Base-by-base conservation (phyloP, 1,140 invertebrate genomes). In the Plectus sambesii region DNA sequence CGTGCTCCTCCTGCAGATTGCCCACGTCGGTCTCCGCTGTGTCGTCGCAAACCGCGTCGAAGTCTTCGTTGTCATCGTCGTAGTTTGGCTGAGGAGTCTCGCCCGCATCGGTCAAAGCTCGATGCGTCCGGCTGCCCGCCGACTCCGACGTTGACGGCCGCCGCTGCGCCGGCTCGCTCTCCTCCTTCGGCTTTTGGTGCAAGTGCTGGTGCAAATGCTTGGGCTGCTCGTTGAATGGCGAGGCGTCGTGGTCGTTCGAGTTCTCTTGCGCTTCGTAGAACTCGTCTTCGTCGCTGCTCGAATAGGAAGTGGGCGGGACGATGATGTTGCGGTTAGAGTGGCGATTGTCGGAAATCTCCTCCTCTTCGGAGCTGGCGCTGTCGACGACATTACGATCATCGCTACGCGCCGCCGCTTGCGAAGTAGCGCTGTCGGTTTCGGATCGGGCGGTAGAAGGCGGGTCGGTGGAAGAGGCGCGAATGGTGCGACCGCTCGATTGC, bases 1-100 rank as follows among this genome's bases (percentile, higher is more conserved):
- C 76, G 55, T 78, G 74, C 50, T 77, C 73, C 48, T 77, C 56
- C 42, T 67, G 59, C 2, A 67, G 53, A 46, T 67, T 56, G 9
- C 61, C 61, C 26, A 63, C 26, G 12, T 66, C 61, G 19, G 49
- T 35, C 40, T 62, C 60, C 15, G 61, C 60, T 33, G 42, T 63
- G 23, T 60, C 55, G 6, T 66, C 56, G 40, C 63, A 62, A 29
- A 62, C 73, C 23, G 57, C 62, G 39, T 75, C 72, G 29, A 49
- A 60, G 49, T 68, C 63, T 35, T 64, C 63, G 4, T 68, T 60
- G 12, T 55, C 59, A 55, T 76, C 74, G 35, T 70, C 63, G 44
- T 60, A 60, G 23, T 60, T 56, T 2, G 58, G 53, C 33, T 57
- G 53, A n/a, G n/a, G n/a, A n/a, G n/a, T n/a, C n/a, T n/a, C n/a